phyloP scores from a whole-genome alignment of 2,113 vertebrate species.

The Callorhinus ursinus region DNA sequence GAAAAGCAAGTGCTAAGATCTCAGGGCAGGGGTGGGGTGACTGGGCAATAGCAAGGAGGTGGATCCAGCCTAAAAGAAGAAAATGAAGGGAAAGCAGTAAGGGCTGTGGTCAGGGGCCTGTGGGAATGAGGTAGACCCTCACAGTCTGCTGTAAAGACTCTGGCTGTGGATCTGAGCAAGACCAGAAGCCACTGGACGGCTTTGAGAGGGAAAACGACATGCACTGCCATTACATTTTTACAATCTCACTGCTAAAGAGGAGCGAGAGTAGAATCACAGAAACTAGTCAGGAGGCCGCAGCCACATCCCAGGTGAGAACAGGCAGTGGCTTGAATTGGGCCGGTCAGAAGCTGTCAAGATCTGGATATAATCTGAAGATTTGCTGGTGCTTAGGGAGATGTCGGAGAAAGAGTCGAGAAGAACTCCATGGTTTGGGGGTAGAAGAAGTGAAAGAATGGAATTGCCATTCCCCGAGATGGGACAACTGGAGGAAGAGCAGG shows the following conservation, averaged over 20 bases:
- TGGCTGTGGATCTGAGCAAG: neutral
- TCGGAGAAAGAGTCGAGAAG: neutral
- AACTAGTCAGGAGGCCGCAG: neutral
- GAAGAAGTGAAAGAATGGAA: neutral
- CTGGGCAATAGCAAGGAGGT: neutral
- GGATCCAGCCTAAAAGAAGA: neutral
- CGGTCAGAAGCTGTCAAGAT: neutral
- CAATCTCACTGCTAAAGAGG: neutral
- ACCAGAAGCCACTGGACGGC: neutral
- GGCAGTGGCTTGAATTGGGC: neutral
- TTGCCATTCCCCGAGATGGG: neutral
- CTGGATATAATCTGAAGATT: neutral
- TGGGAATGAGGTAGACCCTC: neutral
- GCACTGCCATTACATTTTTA: neutral
- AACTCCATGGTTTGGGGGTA: neutral
- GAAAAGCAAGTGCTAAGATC: neutral
- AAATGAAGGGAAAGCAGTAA: neutral
- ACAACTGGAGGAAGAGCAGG: neutral
- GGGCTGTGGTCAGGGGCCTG: neutral
- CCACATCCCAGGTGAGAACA: neutral
- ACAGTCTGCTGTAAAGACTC: neutral
- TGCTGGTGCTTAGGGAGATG: neutral
- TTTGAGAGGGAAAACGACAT: neutral
- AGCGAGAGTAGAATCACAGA: neutral
- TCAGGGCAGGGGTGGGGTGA: fast-evolving